phyloP scores from a whole-genome alignment of 2,797 vertebrate species.

The Urophycis tenuis region DNA sequence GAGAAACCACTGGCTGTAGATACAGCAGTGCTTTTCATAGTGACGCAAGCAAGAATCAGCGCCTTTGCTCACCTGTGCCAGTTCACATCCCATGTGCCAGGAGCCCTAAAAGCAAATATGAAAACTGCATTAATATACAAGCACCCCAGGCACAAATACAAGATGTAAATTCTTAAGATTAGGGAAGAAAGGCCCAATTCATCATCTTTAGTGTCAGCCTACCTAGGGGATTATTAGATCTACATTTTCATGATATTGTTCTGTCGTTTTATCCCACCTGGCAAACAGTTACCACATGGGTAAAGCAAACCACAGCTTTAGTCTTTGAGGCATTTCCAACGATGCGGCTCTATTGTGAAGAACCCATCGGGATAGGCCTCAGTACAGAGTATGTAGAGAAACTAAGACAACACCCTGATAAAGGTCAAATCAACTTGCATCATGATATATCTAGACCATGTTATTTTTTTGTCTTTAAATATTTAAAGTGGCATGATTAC shows the following conservation, averaged over 20 bases:
- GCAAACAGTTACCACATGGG: constrained; percentile 42
- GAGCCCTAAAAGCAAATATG: background rate
- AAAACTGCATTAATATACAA: background rate
- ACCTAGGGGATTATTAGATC: too few relatives aligned
- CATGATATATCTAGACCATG: background rate
- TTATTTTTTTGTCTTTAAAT: too few relatives aligned
- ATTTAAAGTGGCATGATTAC: background rate
- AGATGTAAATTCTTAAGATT: background rate
- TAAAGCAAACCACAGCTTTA: constrained; percentile 60
- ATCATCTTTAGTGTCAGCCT: too few relatives aligned
- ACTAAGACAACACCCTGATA: too few relatives aligned
- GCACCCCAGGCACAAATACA: background rate
- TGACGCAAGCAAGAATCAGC: background rate
- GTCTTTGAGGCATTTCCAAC: constrained; percentile 60
- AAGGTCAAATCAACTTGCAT: too few relatives aligned
- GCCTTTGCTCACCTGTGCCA: background rate
- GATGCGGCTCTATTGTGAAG: constrained; percentile 37
- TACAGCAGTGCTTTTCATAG: constrained; percentile 66
- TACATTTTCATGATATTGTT: too few relatives aligned
- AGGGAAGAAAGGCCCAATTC: too few relatives aligned
- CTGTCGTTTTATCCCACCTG: constrained; percentile 51
- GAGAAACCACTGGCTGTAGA: constrained; percentile 76
- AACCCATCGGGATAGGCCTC: constrained; percentile 54
- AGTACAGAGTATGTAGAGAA: background rate
- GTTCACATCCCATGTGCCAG: background rate